These are phyloP conservation scores for Thomomys bottae DNA, from an alignment of 2,113 vertebrate species.

Conservation along the genomic window DNA sequence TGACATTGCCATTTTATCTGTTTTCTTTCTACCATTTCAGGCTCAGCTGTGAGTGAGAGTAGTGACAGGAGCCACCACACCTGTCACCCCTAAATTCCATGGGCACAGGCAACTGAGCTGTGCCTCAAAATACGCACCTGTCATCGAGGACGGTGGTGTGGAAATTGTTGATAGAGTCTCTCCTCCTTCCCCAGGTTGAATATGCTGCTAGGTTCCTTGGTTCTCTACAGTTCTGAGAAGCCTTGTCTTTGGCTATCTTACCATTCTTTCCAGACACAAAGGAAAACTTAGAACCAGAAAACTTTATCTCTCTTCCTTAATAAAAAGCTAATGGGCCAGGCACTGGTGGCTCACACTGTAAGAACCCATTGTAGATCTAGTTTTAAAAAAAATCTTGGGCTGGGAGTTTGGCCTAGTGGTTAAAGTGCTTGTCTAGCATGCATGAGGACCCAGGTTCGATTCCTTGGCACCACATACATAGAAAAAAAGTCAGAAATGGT, in stretches of 20 bases:
- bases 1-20: too few species aligned
- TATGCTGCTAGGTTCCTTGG: background rate
- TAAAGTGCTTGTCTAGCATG: too few species aligned
- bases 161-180: too few species aligned
- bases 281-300: background rate
- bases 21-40: background rate
- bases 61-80: background rate
- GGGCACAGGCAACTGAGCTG: background rate
- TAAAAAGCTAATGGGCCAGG: background rate
- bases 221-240: background rate
- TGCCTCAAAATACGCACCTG: background rate
- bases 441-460: too few species aligned
- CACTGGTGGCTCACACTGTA: too few species aligned
- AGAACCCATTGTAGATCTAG: too few species aligned
- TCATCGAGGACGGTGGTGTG: rapidly evolving
- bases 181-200: too few species aligned
- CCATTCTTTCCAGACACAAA: background rate
- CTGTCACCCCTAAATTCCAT: background rate
- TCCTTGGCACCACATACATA: too few species aligned
- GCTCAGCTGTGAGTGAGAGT: background rate
- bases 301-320: background rate
- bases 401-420: too few species aligned
- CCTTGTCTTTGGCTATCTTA: background rate
- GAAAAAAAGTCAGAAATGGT: too few species aligned
- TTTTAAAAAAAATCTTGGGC: too few species aligned